Base-by-base conservation (phyloP, 1,140 invertebrate species). In the Asobara japonica region DNA sequence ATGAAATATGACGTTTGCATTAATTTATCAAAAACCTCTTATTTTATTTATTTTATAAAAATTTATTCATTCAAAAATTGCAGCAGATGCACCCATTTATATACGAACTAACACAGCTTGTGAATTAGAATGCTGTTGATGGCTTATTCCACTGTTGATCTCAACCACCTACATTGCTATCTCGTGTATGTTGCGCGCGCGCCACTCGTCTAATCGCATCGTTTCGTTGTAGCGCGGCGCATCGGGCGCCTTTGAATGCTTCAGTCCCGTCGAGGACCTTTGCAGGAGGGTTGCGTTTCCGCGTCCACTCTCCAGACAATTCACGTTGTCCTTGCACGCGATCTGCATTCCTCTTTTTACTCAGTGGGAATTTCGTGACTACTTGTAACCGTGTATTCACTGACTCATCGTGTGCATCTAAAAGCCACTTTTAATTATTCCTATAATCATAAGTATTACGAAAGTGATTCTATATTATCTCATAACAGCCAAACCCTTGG, bases 191-290 rank as follows among this genome's bases (percentile, higher is more conserved):
- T 65, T n/a, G 76, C 68, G 71, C 73, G 76, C 71, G 76, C 67
- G 22, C 29, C 33, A 22, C 31, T 20, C 51, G 3, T 66, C 48
- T 72, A 72, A 72, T 75, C 74, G 61, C 73, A 30, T 56, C 30
- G 65, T 56, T 33, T 61, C 29, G 45, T 56, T 79, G 78, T 41
- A 60, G 65, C 48, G 65, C 30, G 48, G 71, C 76, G 76, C 73
- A 77, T 72, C 71, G 74, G 41, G 56, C 62, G 29, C 74, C 76
- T 79, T 79, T 74, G 67, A 77, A 80, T 71, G 45, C 74, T n/a
- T 82, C 83, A 84, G 83, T 84, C 74, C 79, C 79, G 69, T 73
- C 79, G 81, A 82, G 79, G 76, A 81, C 78, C 76, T 78, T 81
- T 78, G 48, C 67, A 78, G 76, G 79, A 78, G 73, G 79, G 77